phyloP scores from a whole-genome alignment of 2,113 vertebrate species.

The Dromaius novaehollandiae region DNA sequence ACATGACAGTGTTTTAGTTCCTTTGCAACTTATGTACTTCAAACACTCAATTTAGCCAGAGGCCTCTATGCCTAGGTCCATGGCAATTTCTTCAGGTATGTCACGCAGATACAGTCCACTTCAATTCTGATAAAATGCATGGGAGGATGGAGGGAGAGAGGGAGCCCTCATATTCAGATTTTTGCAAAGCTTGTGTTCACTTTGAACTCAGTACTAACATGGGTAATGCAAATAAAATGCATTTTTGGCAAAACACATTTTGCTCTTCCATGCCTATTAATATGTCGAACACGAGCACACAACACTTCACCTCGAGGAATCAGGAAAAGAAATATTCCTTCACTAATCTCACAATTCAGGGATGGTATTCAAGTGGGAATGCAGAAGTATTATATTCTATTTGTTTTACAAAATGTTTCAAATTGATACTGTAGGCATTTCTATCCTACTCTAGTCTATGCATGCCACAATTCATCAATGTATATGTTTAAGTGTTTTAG shows the following conservation, averaged over 20 bases:
- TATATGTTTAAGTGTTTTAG: background rate
- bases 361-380: background rate
- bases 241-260: background rate
- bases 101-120: background rate
- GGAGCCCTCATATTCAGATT: background rate
- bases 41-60: background rate
- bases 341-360: background rate
- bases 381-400: background rate
- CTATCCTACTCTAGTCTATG: background rate
- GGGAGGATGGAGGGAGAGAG: background rate
- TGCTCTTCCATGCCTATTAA: background rate
- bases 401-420: background rate
- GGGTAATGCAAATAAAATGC: background rate
- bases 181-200: background rate
- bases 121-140: background rate
- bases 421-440: background rate
- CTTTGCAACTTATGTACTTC: background rate
- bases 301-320: background rate
- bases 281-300: background rate
- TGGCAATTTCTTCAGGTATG: background rate
- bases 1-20: background rate
- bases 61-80: background rate
- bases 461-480: fast-evolving
- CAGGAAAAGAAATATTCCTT: background rate
- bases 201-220: background rate